Evolutionary conservation across 1,140 invertebrate genomes (phyloP), one percentile per base, ranked within the genome.

Genomic region (Diachasma alloeum): DNA sequence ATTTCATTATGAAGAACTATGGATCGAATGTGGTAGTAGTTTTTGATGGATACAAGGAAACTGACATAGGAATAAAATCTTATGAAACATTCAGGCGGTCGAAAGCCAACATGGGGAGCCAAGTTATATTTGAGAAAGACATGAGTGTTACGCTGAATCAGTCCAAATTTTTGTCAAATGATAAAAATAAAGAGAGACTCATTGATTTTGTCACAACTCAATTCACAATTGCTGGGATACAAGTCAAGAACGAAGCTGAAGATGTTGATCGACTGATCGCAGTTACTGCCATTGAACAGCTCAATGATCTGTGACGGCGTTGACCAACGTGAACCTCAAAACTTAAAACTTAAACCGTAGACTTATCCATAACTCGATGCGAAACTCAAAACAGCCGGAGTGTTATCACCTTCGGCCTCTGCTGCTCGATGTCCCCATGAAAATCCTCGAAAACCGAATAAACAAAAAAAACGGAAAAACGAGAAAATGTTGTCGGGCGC

Each of bases 221-320:
- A 46, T 19, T 75, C 2, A n/a, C 39, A 48, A 19, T 17, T 56
- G 24, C 1, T 0, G 46, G 36, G 11, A 37, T 68, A 10, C 19
- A 10, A 5, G 26, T 68, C 1, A 67, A 59, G 22, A 66, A 78
- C 48, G 74, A 74, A 24, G 22, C 13, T 44, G 67, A 68, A 19
- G 74, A 78, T 72, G 74, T 74, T 0, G 74, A 78, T 76, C 36
- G 26, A 24, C 66, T 78, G 19, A 78, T 78, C 26, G 1, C 76
- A n/a, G 56, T 39, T 3, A 76, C 74, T n/a, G 74, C 77, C 1
- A 78, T 79, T 56, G 39, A 63, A 56, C 8, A 22, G 39, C 66
- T 66, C 4, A 10, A 31, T n/a, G n/a, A n/a, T n/a, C n/a, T n/a
- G n/a, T n/a, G n/a, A n/a, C n/a, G n/a, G n/a, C n/a, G n/a, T n/a